A percentile compares a stretch with the other conserved stretches of the same genome.
Evolutionary conservation across 1,140 invertebrate genomes (phyloP).

Genomic region (Sminthurides bifidus): DNA sequence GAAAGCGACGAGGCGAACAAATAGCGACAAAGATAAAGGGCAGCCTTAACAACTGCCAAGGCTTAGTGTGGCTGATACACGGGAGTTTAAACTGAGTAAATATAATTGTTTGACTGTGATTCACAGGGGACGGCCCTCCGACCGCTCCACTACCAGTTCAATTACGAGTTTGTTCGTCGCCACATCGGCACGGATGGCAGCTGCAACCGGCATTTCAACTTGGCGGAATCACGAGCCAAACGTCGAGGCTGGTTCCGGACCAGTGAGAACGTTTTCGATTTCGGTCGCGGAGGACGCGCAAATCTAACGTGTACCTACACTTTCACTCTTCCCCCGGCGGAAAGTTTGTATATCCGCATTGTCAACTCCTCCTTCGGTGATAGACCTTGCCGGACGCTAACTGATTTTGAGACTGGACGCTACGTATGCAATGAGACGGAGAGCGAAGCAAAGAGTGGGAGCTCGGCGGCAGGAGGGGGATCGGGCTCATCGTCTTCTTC

Average conservation of each 20-base stretch:
- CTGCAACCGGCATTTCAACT: conserved; percentile 24
- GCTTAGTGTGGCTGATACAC: neutral
- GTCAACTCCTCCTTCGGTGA: conserved; percentile 59
- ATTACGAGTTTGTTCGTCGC: conserved; percentile 28
- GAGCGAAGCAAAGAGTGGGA: neutral
- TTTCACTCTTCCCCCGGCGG: conserved; percentile 45
- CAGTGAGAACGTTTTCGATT: conserved; percentile 62
- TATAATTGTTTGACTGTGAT: neutral
- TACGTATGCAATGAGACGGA: conserved; percentile 37
- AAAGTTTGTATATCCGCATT: conserved; percentile 46
- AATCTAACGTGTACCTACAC: conserved; percentile 61
- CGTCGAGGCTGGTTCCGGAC: conserved; percentile 50
- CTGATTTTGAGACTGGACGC: conserved; percentile 56
- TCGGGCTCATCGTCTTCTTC: neutral
- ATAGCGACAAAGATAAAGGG: no score
- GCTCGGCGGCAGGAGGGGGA: neutral
- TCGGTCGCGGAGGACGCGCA: conserved; percentile 58
- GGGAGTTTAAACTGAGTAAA: neutral
- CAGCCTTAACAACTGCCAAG: no score
- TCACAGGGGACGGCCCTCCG: conserved; percentile 51
- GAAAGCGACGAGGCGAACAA: no score
- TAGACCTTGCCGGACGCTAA: conserved; percentile 49
- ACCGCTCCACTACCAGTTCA: conserved; percentile 45
- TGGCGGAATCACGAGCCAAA: no score
- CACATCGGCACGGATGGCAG: conserved; percentile 25